A percentile compares a stretch with the other conserved stretches of the same genome.
These are phyloP conservation scores for Lerista edwardsae DNA, from an alignment of 2,797 vertebrate genomes.

Conservation along the genomic window DNA sequence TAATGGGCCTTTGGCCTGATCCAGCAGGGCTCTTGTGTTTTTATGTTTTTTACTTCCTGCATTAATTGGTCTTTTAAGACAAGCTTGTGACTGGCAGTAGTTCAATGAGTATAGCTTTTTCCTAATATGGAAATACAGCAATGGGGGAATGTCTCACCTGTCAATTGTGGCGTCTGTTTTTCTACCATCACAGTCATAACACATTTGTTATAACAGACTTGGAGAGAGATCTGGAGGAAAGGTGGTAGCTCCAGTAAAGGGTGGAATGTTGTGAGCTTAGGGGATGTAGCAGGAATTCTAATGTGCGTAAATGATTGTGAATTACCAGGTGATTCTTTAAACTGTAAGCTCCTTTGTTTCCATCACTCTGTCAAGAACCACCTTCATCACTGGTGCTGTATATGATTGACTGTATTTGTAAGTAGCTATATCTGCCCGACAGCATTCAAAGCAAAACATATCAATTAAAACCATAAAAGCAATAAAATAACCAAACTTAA, in stretches of 20 bases:
- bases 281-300: background rate
- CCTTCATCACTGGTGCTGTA: background rate
- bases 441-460: background rate
- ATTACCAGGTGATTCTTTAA: background rate
- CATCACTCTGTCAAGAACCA: background rate
- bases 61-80: background rate
- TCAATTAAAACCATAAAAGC: slow-evolving; percentile 20
- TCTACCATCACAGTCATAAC: too few species aligned
- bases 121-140: too few species aligned
- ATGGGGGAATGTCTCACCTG: background rate
- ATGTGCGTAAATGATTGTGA: background rate
- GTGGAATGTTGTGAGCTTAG: background rate
- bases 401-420: slow-evolving; percentile 2
- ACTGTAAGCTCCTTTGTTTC: background rate
- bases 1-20: too few species aligned
- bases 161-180: too few species aligned
- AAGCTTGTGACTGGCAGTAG: background rate
- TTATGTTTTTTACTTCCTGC: background rate
- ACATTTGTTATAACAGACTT: too few species aligned
- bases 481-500: background rate
- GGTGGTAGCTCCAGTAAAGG: background rate
- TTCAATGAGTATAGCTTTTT: background rate
- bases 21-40: too few species aligned
- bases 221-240: background rate
- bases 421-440: slow-evolving; percentile 15